Evolutionary conservation across 2,797 vertebrate genomes (phyloP).

Genomic region (Gallinago stenura): DNA sequence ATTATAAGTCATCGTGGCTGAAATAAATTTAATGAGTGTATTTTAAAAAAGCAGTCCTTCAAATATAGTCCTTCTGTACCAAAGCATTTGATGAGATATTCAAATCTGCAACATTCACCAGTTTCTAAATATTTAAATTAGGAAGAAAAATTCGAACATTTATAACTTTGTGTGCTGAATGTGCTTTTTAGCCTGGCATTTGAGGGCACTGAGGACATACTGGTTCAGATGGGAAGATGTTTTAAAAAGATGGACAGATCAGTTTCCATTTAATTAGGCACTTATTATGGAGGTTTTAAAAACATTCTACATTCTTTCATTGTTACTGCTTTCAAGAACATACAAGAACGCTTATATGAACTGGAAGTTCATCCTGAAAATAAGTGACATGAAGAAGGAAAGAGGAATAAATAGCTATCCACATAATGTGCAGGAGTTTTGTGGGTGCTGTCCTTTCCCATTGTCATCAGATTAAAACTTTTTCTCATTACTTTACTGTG

Average conservation of each 20-base stretch:
- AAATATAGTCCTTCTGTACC: neutral
- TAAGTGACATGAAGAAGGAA: neutral
- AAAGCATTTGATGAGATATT: neutral
- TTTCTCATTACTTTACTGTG: neutral
- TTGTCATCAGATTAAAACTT: neutral
- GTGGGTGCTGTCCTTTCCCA: neutral
- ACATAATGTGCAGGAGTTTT: neutral
- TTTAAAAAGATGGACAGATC: neutral
- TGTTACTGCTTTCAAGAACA: neutral
- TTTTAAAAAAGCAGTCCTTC: neutral
- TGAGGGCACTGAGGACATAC: neutral
- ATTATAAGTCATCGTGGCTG: constrained; percentile 4
- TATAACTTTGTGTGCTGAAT: neutral
- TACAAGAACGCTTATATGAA: neutral
- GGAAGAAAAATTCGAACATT: neutral
- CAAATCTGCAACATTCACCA: neutral
- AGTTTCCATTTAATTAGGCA: neutral
- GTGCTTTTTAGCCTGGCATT: neutral
- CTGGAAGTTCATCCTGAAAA: neutral
- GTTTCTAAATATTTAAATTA: constrained; percentile 1
- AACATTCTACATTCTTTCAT: neutral
- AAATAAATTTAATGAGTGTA: neutral
- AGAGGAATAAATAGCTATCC: neutral
- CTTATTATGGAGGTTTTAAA: neutral
- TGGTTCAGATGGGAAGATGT: neutral